These are phyloP conservation scores for Ploceus nigricollis DNA, from an alignment of 2,113 vertebrate species.

Conservation along the genomic window DNA sequence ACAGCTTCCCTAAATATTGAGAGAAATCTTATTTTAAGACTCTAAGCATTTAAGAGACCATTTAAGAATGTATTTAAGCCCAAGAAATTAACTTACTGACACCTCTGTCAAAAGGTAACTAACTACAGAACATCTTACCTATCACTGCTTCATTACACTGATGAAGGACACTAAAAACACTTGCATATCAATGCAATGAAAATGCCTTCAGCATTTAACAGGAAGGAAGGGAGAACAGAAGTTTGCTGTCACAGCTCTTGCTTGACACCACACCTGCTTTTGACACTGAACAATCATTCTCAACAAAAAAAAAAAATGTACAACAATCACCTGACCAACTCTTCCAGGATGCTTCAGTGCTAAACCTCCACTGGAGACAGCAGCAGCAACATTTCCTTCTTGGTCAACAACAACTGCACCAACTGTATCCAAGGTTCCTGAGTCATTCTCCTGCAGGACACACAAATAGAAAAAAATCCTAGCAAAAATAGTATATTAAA, in stretches of 20 bases:
- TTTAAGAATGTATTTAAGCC: not conserved
- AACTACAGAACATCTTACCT: not conserved
- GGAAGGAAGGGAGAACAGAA: not conserved
- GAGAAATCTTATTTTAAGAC: not conserved
- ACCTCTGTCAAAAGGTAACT: not conserved
- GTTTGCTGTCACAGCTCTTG: not conserved
- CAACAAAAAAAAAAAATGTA: not conserved
- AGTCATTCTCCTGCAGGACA: conserved; percentile 83
- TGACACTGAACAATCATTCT: not conserved
- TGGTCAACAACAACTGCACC: conserved; percentile 95
- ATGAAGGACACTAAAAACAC: not conserved
- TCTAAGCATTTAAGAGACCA: not conserved
- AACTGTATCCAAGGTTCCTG: conserved; percentile 91
- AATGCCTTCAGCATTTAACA: not conserved
- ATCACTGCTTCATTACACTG: not conserved
- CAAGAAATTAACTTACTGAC: not conserved
- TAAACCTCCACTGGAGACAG: conserved; percentile 96
- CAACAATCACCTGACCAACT: conserved; percentile 87
- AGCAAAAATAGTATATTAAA: not conserved
- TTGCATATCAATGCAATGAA: not conserved
- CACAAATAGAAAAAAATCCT: not conserved
- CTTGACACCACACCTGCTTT: not conserved
- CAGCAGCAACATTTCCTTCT: conserved; percentile 95
- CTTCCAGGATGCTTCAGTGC: conserved; percentile 97
- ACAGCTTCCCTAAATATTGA: not conserved